A percentile compares a stretch with the other conserved stretches of the same genome.
Evolutionary conservation across 2,888 invertebrate genomes (phyloP).

Genomic region (Trisateles emortualis): DNA sequence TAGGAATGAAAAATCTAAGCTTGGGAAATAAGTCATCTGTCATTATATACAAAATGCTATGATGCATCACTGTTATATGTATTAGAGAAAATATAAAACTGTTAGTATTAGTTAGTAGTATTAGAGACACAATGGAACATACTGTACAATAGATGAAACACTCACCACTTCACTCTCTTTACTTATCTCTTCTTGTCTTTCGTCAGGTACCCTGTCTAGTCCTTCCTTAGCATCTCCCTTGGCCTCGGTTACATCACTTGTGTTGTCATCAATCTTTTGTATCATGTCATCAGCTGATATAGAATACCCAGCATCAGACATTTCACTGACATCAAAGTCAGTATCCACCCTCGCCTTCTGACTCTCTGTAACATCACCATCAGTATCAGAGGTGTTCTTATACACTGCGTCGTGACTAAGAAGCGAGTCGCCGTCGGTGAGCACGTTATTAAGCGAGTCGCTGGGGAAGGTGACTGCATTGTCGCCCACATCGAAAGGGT

Average conservation of each 20-base stretch:
- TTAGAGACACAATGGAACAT: background rate
- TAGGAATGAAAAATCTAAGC: no score
- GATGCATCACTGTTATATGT: no score
- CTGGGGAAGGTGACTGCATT: conserved; percentile 79
- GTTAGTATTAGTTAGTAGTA: background rate
- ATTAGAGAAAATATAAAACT: no score
- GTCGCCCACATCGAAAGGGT: conserved; percentile 80
- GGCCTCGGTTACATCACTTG: conserved; percentile 24
- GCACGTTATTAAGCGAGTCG: conserved; percentile 72
- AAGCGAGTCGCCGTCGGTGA: conserved; percentile 76
- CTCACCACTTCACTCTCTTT: conserved; percentile 8
- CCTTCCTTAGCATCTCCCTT: conserved; percentile 27
- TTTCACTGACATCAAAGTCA: conserved; percentile 56
- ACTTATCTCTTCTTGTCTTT: conserved; percentile 20
- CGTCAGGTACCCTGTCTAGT: conserved; percentile 8
- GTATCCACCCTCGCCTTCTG: conserved; percentile 56
- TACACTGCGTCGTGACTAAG: conserved; percentile 63
- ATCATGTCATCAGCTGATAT: conserved; percentile 46
- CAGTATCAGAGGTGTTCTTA: conserved; percentile 67
- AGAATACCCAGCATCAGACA: conserved; percentile 53
- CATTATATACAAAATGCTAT: no score
- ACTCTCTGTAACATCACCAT: conserved; percentile 67
- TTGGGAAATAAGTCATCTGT: no score
- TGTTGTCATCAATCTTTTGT: conserved; percentile 47
- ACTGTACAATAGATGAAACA: background rate